phyloP scores from a whole-genome alignment of 2,888 invertebrate species.

The Dascillus cervinus region DNA sequence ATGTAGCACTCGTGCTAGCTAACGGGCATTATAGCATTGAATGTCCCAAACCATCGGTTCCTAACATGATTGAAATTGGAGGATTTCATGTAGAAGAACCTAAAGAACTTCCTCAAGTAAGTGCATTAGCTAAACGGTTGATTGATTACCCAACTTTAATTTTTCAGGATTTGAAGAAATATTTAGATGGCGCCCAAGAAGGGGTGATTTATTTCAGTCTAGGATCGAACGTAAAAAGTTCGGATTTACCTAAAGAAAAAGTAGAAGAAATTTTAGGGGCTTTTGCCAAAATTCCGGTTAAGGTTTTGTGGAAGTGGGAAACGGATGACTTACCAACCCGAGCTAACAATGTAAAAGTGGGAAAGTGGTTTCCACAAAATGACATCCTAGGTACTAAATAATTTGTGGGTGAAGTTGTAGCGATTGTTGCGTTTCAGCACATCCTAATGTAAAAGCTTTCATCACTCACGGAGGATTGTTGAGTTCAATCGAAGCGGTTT shows the following conservation, averaged over 20 bases:
- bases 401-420: too few relatives aligned
- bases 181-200: conserved; percentile 20
- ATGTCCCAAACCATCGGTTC: too few relatives aligned
- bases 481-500: conserved; percentile 11
- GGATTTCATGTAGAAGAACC: neutral
- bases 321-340: conserved; percentile 16
- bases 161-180: conserved; percentile 21
- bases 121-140: neutral
- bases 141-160: neutral
- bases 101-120: conserved; percentile 1
- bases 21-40: too few relatives aligned
- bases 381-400: conserved; percentile 2
- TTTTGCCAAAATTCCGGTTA: conserved; percentile 23
- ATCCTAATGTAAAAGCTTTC: conserved; percentile 10
- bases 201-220: conserved; percentile 29
- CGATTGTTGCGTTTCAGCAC: conserved; percentile 1
- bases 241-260: conserved; percentile 19
- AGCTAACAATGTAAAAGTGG: conserved; percentile 23
- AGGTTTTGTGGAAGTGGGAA: conserved; percentile 29
- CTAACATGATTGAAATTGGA: too few relatives aligned
- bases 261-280: conserved; percentile 19
- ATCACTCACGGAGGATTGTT: conserved; percentile 12
- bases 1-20: too few relatives aligned
- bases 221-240: conserved; percentile 26
- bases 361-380: conserved; percentile 2